Base-by-base conservation (phyloP, 1,140 invertebrate species). In the Fopius arisanus region DNA sequence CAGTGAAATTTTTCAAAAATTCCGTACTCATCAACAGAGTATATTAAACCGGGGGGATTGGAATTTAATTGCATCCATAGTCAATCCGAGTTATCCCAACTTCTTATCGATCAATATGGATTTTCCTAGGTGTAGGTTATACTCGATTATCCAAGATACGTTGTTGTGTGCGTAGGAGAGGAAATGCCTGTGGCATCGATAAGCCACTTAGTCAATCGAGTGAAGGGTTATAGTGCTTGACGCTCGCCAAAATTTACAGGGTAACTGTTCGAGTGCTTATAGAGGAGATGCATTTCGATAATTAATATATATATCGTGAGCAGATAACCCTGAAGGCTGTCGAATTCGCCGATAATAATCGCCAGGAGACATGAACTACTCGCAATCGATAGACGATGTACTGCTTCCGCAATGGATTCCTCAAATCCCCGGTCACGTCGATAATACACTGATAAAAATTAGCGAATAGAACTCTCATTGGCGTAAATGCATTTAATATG, bases 141-240 rank as follows among this genome's bases (percentile, higher is more conserved):
- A 59, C 19, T 28, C 54, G 54, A 59, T 59, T 59, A 59, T 59
- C 23, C 19, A 48, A 48, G 43, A 48, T 48, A 16, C 54, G 5
- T 4, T 23, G 54, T 3, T 59, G 54, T 10, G 12, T 28, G 23
- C 54, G 54, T 3, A 21, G 19, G 23, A 6, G 54, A 59, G 54
- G 23, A 41, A 40, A 48, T 31, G 19, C 70, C 33, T 31, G 69
- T 9, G 37, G 70, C 40, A 48, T 28, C 28, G 62, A 72, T 72
- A 72, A 72, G 70, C 70, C 40, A 72, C 33, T 72, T 41, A 72
- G 59, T 72, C 70, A 72, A 72, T 72, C 62, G 70, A 72, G 59
- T 65, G 54, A 59, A 66, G 29, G 40, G 70, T 26, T 43, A 72
- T 72, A 28, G 16, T 10, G 31, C 40, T 9, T 62, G 37, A 41